Evolutionary conservation across 2,888 invertebrate species (phyloP).

Genomic region (Dicycla oo): DNA sequence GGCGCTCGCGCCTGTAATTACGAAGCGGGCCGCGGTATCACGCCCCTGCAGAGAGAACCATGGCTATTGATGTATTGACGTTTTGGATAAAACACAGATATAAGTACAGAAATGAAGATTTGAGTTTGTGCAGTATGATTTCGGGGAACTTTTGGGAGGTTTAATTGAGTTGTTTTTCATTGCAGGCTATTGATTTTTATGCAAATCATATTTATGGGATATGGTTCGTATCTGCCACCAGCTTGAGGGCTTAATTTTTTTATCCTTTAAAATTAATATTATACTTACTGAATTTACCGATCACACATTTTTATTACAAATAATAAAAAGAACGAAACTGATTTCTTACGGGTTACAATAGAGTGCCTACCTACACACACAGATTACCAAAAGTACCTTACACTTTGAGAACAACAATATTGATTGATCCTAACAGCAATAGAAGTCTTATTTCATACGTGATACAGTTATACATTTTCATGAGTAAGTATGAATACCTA

Average conservation of each 20-base stretch:
- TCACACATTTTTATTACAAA: no score
- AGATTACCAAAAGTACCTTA: no score
- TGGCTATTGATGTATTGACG: constrained; percentile 86
- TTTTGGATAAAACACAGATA: constrained; percentile 72
- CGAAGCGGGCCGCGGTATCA: constrained; percentile 77
- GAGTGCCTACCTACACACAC: no score
- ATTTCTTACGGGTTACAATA: no score
- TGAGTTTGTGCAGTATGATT: constrained; percentile 66
- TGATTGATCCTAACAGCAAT: no score
- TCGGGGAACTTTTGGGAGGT: constrained; percentile 53
- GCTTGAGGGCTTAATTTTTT: neutral
- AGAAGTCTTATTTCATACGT: no score
- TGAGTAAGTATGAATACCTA: no score
- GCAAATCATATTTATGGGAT: constrained; percentile 10
- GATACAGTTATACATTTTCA: no score
- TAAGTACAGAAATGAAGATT: constrained; percentile 71
- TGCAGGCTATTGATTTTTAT: constrained; percentile 25
- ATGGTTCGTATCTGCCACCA: constrained; percentile 5
- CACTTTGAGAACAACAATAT: no score
- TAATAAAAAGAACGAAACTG: no score
- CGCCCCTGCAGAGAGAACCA: constrained; percentile 78
- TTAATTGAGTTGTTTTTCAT: constrained; percentile 56
- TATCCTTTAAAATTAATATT: neutral
- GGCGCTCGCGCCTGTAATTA: constrained; percentile 86
- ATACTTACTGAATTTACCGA: neutral